A percentile compares a stretch with the other conserved stretches of the same genome.
phyloP scores from a whole-genome alignment of 2,888 invertebrate species.

The Ophioninae sp. region DNA sequence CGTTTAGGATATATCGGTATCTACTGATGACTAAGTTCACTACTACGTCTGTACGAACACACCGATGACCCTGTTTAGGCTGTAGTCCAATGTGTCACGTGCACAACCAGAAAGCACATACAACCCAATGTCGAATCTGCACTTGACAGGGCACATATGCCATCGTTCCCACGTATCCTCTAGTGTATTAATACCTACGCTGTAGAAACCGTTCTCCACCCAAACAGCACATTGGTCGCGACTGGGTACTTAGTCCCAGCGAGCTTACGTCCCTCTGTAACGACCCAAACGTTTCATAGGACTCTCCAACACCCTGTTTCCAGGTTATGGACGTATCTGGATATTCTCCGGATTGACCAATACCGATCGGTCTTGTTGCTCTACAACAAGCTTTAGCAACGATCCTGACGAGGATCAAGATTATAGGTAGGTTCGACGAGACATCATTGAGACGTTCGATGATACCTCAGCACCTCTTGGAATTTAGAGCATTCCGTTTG shows the following conservation, averaged over 20 bases:
- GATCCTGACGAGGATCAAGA: constrained; percentile 28
- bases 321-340: constrained; percentile 37
- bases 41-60: constrained; percentile 15
- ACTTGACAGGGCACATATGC: constrained; percentile 73
- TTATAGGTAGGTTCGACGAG: constrained; percentile 18
- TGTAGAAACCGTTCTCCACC: constrained; percentile 31
- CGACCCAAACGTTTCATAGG: constrained; percentile 27
- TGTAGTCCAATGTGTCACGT: constrained; percentile 70
- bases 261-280: constrained; percentile 36
- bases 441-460: constrained; percentile 10
- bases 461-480: too few relatives aligned
- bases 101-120: constrained; percentile 67
- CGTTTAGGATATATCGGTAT: neutral
- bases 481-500: too few relatives aligned
- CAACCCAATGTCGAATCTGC: constrained; percentile 67
- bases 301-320: constrained; percentile 28
- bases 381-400: constrained; percentile 22
- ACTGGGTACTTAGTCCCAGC: constrained; percentile 50
- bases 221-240: constrained; percentile 50
- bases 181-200: constrained; percentile 22
- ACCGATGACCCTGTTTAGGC: constrained; percentile 15
- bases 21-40: too few relatives aligned
- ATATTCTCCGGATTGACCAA: constrained; percentile 21
- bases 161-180: constrained; percentile 69
- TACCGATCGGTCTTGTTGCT: constrained; percentile 44